Percentiles rank a stretch among this genome's conserved stretches.
These are phyloP conservation scores for Apoderus coryli DNA, from an alignment of 2,888 invertebrate species.

Conservation along the genomic window DNA sequence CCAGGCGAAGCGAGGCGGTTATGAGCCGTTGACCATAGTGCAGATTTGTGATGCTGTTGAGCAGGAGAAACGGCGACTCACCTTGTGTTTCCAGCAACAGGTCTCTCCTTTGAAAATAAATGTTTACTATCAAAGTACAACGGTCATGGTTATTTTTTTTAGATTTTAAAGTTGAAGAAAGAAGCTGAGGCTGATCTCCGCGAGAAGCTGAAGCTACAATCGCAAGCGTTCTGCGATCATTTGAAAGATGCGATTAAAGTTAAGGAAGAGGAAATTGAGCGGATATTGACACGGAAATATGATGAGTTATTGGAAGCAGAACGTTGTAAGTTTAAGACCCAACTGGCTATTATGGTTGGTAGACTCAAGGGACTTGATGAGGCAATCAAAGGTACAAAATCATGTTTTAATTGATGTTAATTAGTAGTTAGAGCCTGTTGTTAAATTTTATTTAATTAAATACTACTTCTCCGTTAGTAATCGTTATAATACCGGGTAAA, in stretches of 20 bases:
- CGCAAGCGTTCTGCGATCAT: constrained; percentile 75
- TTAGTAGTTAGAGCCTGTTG: no score
- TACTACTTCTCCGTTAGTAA: no score
- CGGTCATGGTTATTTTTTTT: constrained; percentile 17
- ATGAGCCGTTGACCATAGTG: constrained; percentile 29
- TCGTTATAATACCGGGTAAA: no score
- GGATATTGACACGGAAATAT: constrained; percentile 38
- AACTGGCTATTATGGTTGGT: constrained; percentile 58
- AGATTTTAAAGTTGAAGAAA: constrained; percentile 50
- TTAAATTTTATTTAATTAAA: no score
- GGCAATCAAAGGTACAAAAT: constrained; percentile 60
- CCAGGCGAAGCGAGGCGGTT: constrained; percentile 38
- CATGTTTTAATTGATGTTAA: no score
- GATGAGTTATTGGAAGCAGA: constrained; percentile 56
- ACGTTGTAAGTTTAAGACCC: constrained; percentile 49
- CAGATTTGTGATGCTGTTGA: constrained; percentile 58
- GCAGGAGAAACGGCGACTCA: constrained; percentile 48
- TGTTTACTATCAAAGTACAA: no score
- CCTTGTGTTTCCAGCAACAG: constrained; percentile 56
- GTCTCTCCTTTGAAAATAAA: no score
- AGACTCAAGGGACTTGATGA: constrained; percentile 63
- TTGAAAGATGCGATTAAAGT: constrained; percentile 51
- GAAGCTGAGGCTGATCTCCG: constrained; percentile 59
- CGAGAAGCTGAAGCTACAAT: constrained; percentile 67
- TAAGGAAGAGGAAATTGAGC: constrained; percentile 37